Evolutionary conservation across 2,113 vertebrate species (phyloP), one percentile per base, ranked within the genome.

Genomic region (Hyperopisus bebe): DNA sequence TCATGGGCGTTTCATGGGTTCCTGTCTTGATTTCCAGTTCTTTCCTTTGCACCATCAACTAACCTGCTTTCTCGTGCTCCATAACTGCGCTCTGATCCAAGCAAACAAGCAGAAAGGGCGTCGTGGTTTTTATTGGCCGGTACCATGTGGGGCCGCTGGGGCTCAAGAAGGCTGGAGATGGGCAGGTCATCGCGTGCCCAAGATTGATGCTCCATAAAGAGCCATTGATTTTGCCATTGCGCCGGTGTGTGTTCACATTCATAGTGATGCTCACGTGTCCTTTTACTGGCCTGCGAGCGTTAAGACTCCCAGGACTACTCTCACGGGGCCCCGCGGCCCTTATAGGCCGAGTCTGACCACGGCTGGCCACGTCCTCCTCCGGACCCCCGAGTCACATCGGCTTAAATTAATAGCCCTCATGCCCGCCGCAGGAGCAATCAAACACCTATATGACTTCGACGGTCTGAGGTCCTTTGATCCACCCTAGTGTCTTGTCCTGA

Each of bases 211-310:
- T 91, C 92, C 94, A 94, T 96, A 95, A 95, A 96, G 94, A 92
- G 87, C 91, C 95, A 96, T 96, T 95, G 95, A 96, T 96, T 96
- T 96, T 95, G 93, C 95, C 94, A 95, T 96, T 95, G 95, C 94
- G 93, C 90, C 93, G 93, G 93, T 94, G 94, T 95, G 94, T 96
- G 95, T 96, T 94, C 94, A 94, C 94, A 95, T 95, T 96, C 96
- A 96, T 94, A 94, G 94, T 94, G 95, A 95, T 94, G 94, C 95
- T 94, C 95, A 92, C 95, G 94, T 95, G 95, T 94, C 95, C 95
- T 94, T 95, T 94, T 95, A 94, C 94, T 94, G 92, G 92, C 91
- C 92, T 89, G 91, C 91, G 92, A 95, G 94, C 91, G 92, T 95
- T 94, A 96, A 91, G 91, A 92, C 93, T 96, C 95, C 95, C 94